Evolutionary conservation across 2,113 vertebrate genomes (phyloP).

Genomic region (Crotalus horridus): DNA sequence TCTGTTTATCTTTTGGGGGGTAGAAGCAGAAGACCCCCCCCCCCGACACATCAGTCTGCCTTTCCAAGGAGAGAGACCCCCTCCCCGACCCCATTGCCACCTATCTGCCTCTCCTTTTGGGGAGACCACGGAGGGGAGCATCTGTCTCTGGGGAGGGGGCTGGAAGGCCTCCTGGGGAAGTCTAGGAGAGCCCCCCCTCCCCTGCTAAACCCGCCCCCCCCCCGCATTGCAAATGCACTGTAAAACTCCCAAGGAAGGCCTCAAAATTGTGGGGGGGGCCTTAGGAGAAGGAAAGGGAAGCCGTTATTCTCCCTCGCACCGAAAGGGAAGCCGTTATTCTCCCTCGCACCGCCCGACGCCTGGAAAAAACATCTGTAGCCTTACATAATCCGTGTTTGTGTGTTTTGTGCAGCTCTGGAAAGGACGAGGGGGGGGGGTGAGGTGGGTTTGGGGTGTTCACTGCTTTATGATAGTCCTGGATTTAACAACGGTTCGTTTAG

Average conservation of each 20-base stretch:
- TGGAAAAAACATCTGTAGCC: neutral
- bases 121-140: neutral
- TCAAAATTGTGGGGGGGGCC: neutral
- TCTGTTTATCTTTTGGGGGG: neutral
- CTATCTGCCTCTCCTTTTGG: neutral
- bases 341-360: accelerated
- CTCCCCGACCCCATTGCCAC: too few species aligned
- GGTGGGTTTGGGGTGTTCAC: neutral
- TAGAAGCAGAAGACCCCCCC: neutral
- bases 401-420: neutral
- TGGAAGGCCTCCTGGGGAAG: neutral
- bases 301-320: accelerated
- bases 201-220: neutral
- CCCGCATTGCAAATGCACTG: neutral
- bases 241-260: neutral
- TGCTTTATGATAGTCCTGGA: neutral
- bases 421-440: neutral
- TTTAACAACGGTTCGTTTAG: neutral
- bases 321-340: neutral
- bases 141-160: neutral
- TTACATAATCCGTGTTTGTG: neutral
- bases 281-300: neutral
- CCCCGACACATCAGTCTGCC: neutral
- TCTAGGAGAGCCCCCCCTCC: neutral
- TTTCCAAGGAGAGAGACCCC: neutral